Conservation (phyloP, 2,113 vertebrate species). For the Pteruthius melanotis region DNA sequence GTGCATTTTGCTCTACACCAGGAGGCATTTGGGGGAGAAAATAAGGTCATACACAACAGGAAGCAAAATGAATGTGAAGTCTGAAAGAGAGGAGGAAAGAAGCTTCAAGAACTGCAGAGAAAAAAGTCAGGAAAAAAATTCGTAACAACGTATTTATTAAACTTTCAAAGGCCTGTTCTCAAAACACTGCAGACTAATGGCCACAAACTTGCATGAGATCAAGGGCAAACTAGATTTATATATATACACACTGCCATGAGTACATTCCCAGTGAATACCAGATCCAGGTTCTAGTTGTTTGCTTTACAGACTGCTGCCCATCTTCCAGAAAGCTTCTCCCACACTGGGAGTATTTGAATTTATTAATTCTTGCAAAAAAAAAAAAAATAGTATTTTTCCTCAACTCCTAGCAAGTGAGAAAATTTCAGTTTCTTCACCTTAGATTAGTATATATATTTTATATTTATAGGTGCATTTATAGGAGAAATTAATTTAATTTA, state of each 20-base stretch:
- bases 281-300: not conserved
- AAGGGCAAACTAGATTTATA: not conserved
- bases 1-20: not conserved
- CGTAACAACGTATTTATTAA: not conserved
- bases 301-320: not conserved
- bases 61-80: not conserved
- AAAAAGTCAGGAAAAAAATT: not conserved
- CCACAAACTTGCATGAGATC: not conserved
- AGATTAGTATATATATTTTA: not conserved
- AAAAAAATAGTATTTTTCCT: not conserved
- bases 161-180: not conserved
- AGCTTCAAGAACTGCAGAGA: not conserved
- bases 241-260: not conserved
- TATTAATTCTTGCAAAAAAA: not conserved
- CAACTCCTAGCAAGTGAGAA: not conserved
- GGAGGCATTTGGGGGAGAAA: not conserved
- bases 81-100: not conserved
- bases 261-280: not conserved
- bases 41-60: not conserved
- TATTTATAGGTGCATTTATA: not conserved
- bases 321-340: not conserved
- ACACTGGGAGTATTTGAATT: not conserved
- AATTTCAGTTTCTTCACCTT: not conserved
- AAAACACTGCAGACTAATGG: not conserved
- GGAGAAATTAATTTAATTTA: not conserved